Evolutionary conservation across 2,113 vertebrate species (phyloP).

Genomic region (Carassius auratus): DNA sequence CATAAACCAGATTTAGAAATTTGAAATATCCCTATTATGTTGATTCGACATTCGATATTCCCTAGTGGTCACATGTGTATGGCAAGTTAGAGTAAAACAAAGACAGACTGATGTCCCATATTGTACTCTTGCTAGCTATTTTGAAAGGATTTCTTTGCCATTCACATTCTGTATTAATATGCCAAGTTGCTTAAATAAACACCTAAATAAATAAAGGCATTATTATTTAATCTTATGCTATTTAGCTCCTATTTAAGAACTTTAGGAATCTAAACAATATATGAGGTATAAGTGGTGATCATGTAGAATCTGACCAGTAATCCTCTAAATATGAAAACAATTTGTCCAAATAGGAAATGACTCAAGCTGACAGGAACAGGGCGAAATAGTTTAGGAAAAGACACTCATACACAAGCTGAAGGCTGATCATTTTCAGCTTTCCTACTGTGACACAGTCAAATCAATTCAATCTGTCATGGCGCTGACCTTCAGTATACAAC

Average conservation of each 20-base stretch:
- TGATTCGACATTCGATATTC: no score
- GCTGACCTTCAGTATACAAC: not conserved
- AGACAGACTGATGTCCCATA: no score
- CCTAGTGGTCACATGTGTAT: no score
- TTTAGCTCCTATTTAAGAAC: not conserved
- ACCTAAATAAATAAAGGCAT: no score
- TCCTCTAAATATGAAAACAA: not conserved
- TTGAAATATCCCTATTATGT: no score
- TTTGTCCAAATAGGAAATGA: slow-evolving; percentile 35
- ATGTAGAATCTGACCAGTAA: not conserved
- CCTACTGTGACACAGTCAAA: not conserved
- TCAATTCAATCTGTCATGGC: not conserved
- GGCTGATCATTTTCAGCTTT: slow-evolving; percentile 10
- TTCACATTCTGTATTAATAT: no score
- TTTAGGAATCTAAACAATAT: not conserved
- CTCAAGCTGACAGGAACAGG: slow-evolving; percentile 22
- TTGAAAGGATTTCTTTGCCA: no score
- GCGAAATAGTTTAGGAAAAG: not conserved
- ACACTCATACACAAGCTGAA: slow-evolving; percentile 4
- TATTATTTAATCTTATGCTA: not conserved
- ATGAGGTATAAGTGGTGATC: not conserved
- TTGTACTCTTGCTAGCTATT: no score
- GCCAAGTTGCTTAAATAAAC: no score
- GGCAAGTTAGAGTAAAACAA: no score
- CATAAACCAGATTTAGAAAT: no score